Percentiles rank a stretch among this genome's conserved stretches.
These are phyloP conservation scores for Cichlasoma orientale DNA, from an alignment of 2,797 vertebrate genomes.

Conservation along the genomic window DNA sequence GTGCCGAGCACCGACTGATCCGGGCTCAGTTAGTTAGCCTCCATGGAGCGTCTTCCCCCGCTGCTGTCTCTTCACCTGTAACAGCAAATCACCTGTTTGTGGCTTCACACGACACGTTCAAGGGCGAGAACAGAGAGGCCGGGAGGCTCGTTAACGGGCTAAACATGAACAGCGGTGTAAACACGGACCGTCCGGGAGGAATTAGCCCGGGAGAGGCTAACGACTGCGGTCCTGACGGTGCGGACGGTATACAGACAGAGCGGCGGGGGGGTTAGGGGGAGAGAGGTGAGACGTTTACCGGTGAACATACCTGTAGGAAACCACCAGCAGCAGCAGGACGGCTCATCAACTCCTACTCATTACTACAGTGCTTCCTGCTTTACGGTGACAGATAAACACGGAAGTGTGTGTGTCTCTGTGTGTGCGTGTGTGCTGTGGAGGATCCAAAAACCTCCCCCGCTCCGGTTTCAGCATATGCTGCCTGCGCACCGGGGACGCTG, in stretches of 20 bases:
- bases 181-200: background rate
- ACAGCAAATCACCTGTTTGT: background rate
- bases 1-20: constrained; percentile 3
- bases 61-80: constrained; percentile 15
- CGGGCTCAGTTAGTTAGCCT: constrained; percentile 56
- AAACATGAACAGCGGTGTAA: background rate
- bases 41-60: constrained; percentile 54
- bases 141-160: background rate
- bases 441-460: constrained; percentile 11
- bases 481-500: background rate
- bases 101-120: background rate
- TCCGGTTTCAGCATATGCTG: background rate
- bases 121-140: rapidly evolving
- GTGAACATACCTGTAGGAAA: constrained; percentile 47
- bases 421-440: background rate
- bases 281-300: background rate
- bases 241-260: background rate
- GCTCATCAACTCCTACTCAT: constrained; percentile 23
- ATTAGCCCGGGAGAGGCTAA: constrained; percentile 43
- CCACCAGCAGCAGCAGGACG: constrained; percentile 27
- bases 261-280: background rate
- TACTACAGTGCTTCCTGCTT: constrained; percentile 61
- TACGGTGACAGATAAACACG: constrained; percentile 54
- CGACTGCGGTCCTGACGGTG: background rate
- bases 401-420: constrained; percentile 43